Base-by-base conservation (phyloP, 2,113 vertebrate species). In the Anguilla rostrata region DNA sequence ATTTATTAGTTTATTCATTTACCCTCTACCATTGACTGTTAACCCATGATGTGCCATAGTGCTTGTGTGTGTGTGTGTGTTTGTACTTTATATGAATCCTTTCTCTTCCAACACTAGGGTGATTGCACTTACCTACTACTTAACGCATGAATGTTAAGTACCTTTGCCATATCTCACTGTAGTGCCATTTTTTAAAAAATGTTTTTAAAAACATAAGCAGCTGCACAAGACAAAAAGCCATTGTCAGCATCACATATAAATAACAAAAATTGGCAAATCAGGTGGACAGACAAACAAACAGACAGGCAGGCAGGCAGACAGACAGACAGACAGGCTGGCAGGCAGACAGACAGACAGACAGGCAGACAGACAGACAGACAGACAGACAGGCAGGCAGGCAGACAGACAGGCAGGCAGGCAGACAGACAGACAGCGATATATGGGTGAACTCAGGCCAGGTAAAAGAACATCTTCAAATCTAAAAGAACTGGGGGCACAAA, bases 51-150 rank as follows among this genome's bases (percentile, higher is more conserved):
- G 7, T 80, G 49, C 49, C 84, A 29, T 49, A 18, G 20, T 81
- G 39, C 41, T 39, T 56, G 46, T 78, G 83, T 71, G 82, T 81
- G 82, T 81, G 66, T 84, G 79, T 88, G 20, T 79, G 80, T 75
- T n/a, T 43, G 22, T 22, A 63, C 66, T n/a, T 78, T 75, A 39
- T 20, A 84, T 66, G 71, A 63, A 49, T 9, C 46, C 43, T 26
- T 40, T 83, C 53, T 87, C 57, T 78, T 34, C 84, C 84, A 82
- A 20, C 20, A 29, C 75, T 34, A 16, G 81, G 78, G 78, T 71
- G 63, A 29, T 41, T 83, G 83, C 39, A 85, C 80, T 80, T n/a
- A 9, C 84, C 71, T 46, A 26, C 53, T 26, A n/a, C 5, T 56
- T 34, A 29, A 29, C 8, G 46, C 20, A 29, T 41, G 20, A 22